These are phyloP conservation scores for Drosophila quasianomalipes DNA, from an alignment of 2,888 invertebrate species.

Conservation along the genomic window DNA sequence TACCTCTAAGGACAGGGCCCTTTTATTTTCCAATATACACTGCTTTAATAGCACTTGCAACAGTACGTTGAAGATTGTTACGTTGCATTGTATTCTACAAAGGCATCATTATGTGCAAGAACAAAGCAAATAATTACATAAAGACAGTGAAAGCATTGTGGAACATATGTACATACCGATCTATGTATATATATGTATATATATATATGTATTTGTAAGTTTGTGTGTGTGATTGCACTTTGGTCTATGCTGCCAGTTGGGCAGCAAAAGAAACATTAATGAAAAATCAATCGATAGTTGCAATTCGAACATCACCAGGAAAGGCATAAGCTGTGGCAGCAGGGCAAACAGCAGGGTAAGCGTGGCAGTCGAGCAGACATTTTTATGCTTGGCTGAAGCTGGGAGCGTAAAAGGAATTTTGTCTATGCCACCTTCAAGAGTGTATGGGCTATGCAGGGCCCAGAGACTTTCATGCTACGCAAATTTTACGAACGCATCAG, in stretches of 20 bases:
- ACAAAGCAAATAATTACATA: conserved; percentile 4
- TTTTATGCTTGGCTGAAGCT: conserved; percentile 70
- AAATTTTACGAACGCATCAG: conserved; percentile 74
- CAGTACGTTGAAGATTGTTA: not conserved
- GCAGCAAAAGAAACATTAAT: conserved; percentile 54
- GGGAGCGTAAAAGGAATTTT: conserved; percentile 76
- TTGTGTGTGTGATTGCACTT: conserved; percentile 11
- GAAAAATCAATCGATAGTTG: conserved; percentile 69
- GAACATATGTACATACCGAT: not conserved
- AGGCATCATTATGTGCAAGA: conserved; percentile 23
- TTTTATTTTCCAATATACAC: not conserved
- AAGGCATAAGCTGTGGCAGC: conserved; percentile 8
- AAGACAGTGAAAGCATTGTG: conserved; percentile 2
- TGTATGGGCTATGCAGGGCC: not conserved
- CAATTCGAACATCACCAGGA: conserved; percentile 48
- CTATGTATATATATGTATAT: not conserved
- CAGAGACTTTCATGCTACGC: conserved; percentile 22
- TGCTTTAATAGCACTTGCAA: not conserved
- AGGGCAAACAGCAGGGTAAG: too few relatives aligned
- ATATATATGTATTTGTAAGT: not conserved
- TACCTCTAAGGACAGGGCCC: not conserved
- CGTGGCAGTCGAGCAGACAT: conserved; percentile 64
- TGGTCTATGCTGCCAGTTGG: conserved; percentile 13
- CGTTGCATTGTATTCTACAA: not conserved
- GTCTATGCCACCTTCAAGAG: conserved; percentile 65